Evolutionary conservation across 35 echinoderm and acorn worm genomes (phyloP).

Genomic region (Apostichopus californicus): DNA sequence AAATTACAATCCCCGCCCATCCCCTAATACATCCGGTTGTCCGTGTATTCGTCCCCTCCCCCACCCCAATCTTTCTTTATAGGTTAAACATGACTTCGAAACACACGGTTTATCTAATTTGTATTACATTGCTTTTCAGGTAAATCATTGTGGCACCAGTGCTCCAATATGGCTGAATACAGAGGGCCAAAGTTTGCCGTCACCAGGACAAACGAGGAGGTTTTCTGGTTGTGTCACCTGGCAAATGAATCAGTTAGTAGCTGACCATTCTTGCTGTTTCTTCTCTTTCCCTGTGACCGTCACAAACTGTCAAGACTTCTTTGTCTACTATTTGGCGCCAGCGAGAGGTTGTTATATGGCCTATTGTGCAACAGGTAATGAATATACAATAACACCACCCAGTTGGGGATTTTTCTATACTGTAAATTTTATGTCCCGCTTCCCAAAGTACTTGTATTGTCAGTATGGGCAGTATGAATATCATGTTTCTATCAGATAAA

Average conservation of each 20-base stretch:
- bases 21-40: no score
- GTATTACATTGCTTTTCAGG: slow-evolving; percentile 39
- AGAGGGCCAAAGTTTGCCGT: slow-evolving; percentile 65
- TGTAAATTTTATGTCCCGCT: no score
- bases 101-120: no score
- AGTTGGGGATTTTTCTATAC: no score
- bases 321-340: slow-evolving; percentile 88
- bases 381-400: background rate
- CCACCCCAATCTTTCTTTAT: no score
- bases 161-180: slow-evolving; percentile 94
- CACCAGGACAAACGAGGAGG: slow-evolving; percentile 66
- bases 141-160: slow-evolving; percentile 83
- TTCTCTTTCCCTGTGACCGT: slow-evolving; percentile 82
- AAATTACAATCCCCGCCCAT: no score
- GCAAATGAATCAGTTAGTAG: slow-evolving; percentile 36
- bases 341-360: slow-evolving; percentile 84
- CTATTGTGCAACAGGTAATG: slow-evolving; percentile 85
- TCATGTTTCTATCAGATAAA: no score
- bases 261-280: slow-evolving; percentile 67
- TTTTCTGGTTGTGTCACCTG: slow-evolving; percentile 72
- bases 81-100: no score
- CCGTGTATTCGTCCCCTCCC: no score
- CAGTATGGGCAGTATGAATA: no score
- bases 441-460: no score
- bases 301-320: slow-evolving; percentile 94